phyloP scores from a whole-genome alignment of 2,797 vertebrate genomes.

The Antennarius maculatus region DNA sequence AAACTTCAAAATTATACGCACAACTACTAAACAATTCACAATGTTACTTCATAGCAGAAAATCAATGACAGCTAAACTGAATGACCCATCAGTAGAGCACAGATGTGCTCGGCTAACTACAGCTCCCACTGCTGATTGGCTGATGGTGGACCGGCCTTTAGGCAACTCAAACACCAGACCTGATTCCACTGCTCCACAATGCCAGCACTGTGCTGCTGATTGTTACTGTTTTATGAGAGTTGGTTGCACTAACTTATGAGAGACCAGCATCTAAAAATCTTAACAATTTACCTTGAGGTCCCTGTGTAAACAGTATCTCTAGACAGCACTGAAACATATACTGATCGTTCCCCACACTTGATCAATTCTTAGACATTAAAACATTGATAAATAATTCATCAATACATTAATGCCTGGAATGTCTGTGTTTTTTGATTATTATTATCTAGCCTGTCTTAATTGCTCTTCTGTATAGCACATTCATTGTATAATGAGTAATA shows the following conservation, averaged over 20 bases:
- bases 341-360: background rate
- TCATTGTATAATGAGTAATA: slow-evolving; percentile 32
- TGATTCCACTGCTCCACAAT: slow-evolving; percentile 50
- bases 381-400: background rate
- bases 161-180: slow-evolving; percentile 50
- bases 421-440: background rate
- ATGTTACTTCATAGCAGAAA: slow-evolving; percentile 3
- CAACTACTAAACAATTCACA: background rate
- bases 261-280: slow-evolving; percentile 25
- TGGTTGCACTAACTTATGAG: slow-evolving; percentile 31
- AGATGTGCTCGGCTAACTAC: slow-evolving; percentile 20
- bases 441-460: background rate
- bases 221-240: slow-evolving; percentile 51
- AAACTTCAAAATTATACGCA: background rate
- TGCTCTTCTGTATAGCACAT: slow-evolving; percentile 24
- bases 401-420: background rate
- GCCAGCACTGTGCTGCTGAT: slow-evolving; percentile 44
- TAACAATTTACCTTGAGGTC: slow-evolving; percentile 38
- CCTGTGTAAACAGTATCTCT: slow-evolving; percentile 24
- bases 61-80: slow-evolving; percentile 7
- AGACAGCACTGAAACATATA: slow-evolving; percentile 2
- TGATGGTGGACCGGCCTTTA: slow-evolving; percentile 51
- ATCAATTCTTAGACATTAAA: background rate
- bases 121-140: slow-evolving; percentile 64
- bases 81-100: slow-evolving; percentile 34